These are phyloP conservation scores for Helicoverpa armigera DNA, from an alignment of 1,140 invertebrate genomes.

Conservation along the genomic window DNA sequence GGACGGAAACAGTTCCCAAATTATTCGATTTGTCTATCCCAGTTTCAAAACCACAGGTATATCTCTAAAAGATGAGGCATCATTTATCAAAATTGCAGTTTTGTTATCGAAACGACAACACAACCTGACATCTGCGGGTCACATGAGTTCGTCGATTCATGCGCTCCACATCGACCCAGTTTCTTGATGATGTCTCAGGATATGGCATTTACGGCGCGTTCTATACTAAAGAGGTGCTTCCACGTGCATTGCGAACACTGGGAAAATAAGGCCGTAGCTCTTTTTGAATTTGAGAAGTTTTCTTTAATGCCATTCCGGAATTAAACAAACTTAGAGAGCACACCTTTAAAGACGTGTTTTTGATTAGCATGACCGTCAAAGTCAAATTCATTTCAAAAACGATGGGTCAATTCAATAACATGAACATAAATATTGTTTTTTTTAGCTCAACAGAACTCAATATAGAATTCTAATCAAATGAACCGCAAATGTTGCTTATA, in stretches of 20 bases:
- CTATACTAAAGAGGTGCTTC: not conserved
- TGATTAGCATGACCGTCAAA: too few species aligned
- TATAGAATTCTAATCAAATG: not conserved
- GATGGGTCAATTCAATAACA: too few species aligned
- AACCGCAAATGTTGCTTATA: not conserved
- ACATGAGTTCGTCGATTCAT: constrained; percentile 20
- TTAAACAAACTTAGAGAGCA: too few species aligned
- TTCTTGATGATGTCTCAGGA: constrained; percentile 24
- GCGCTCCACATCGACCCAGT: constrained; percentile 14
- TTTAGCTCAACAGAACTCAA: too few species aligned
- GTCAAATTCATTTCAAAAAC: too few species aligned
- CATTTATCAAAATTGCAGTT: constrained; percentile 2
- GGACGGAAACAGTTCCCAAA: too few species aligned
- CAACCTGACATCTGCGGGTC: constrained; percentile 18
- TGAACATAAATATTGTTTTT: too few species aligned
- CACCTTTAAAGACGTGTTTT: too few species aligned
- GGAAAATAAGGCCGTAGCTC: not conserved
- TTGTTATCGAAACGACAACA: constrained; percentile 14
- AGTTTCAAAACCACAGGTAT: too few species aligned
- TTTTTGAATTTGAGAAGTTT: too few species aligned
- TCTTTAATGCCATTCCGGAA: too few species aligned
- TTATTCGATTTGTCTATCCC: too few species aligned
- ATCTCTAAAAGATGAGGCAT: not conserved
- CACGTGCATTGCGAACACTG: not conserved
- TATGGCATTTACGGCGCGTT: constrained; percentile 15